These are phyloP conservation scores for Arizona elegans DNA, from an alignment of 2,113 vertebrate species.

Conservation along the genomic window DNA sequence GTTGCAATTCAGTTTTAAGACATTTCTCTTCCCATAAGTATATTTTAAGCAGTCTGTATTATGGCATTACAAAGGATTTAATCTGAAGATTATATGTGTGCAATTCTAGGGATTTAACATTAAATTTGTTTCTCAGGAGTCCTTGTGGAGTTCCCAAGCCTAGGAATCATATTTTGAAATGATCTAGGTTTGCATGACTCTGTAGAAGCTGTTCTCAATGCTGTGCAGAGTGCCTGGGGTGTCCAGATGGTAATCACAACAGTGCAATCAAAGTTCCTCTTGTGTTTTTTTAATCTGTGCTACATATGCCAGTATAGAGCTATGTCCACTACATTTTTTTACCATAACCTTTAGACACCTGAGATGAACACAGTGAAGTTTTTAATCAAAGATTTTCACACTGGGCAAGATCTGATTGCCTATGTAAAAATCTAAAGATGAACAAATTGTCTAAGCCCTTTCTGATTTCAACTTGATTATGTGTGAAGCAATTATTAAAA, in stretches of 20 bases:
- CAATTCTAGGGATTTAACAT: not conserved
- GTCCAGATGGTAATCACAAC: not conserved
- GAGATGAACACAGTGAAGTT: not conserved
- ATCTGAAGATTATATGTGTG: not conserved
- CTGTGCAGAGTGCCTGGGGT: not conserved
- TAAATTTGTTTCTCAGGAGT: not conserved
- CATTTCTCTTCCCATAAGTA: not conserved
- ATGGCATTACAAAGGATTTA: not conserved
- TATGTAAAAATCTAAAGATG: not conserved
- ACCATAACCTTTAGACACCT: not conserved
- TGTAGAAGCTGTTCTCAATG: not conserved
- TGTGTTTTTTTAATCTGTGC: not conserved
- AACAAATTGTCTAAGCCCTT: not conserved
- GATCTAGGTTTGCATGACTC: not conserved
- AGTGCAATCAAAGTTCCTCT: not conserved
- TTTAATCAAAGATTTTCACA: not conserved
- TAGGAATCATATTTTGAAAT: not conserved
- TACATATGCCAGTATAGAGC: not conserved
- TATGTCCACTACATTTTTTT: not conserved
- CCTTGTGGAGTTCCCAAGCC: not conserved
- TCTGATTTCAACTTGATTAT: not conserved
- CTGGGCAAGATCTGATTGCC: not conserved
- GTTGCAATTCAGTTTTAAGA: not conserved
- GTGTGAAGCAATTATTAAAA: not conserved
- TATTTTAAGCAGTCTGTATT: not conserved